phyloP scores from a whole-genome alignment of 2,888 invertebrate genomes.

The Sphaerophoria taeniata region DNA sequence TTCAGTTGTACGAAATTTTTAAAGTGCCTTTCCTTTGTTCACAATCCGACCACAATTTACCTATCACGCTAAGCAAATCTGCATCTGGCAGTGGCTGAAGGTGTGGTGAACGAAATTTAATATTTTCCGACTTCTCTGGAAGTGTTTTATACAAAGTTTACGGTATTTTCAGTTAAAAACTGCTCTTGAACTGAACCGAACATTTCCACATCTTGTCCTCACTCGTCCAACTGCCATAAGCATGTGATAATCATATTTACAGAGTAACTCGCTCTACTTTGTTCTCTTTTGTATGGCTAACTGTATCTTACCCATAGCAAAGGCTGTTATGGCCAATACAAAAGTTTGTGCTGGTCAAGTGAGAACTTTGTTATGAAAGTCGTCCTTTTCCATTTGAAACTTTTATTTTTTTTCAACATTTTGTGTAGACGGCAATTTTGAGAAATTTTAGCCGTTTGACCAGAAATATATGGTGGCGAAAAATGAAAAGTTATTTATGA shows the following conservation, averaged over 20 bases:
- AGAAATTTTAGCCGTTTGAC: conserved; percentile 50
- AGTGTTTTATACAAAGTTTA: conserved; percentile 17
- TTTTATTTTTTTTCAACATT: background rate
- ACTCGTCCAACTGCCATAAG: conserved; percentile 59
- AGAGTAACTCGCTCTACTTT: conserved; percentile 50
- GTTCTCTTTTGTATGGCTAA: conserved; percentile 27
- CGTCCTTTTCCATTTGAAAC: conserved; percentile 18
- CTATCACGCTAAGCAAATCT: conserved; percentile 58
- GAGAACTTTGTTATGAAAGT: conserved; percentile 58
- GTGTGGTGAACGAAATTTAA: conserved; percentile 71
- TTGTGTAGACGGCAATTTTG: conserved; percentile 18
- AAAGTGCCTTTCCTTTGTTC: too few species aligned
- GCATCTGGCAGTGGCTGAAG: conserved; percentile 70
- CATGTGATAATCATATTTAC: conserved; percentile 73
- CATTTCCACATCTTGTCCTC: conserved; percentile 10
- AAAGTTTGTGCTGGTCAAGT: conserved; percentile 44
- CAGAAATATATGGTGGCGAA: conserved; percentile 50
- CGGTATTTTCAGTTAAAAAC: background rate
- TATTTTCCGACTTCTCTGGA: conserved; percentile 59
- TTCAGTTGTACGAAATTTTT: too few species aligned
- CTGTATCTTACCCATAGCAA: background rate
- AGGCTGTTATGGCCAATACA: conserved; percentile 57
- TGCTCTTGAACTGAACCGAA: background rate
- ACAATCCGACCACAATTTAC: background rate
- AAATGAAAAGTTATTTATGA: conserved; percentile 64